Evolutionary conservation across 2,113 vertebrate species (phyloP).

Genomic region (Gymnarchus niloticus): DNA sequence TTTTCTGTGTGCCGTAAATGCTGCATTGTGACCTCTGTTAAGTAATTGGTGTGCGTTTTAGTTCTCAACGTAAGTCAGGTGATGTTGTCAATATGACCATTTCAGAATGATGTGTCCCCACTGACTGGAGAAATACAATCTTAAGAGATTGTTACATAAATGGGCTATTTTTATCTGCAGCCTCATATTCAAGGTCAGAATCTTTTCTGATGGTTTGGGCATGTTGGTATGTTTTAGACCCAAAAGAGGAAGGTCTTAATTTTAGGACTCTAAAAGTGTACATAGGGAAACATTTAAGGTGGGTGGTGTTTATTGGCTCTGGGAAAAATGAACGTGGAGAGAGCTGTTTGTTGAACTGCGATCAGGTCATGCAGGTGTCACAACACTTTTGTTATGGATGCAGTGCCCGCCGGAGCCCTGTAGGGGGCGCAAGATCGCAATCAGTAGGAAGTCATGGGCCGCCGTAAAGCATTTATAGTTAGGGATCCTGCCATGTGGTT

Average conservation of each 20-base stretch:
- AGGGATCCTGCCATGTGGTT: not conserved
- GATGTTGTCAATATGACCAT: not conserved
- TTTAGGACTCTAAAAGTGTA: not conserved
- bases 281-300: not conserved
- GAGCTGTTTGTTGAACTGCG: not conserved
- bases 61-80: not conserved
- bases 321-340: not conserved
- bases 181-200: slow-evolving; percentile 17
- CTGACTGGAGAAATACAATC: slow-evolving; percentile 15
- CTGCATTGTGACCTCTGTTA: not conserved
- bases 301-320: not conserved
- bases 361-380: not conserved
- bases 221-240: slow-evolving; percentile 6
- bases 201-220: not conserved
- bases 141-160: slow-evolving; percentile 24
- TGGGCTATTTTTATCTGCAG: slow-evolving; percentile 22
- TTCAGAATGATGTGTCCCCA: not conserved
- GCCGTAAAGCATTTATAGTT: slow-evolving; percentile 17
- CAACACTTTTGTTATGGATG: not conserved
- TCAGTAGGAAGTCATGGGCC: slow-evolving; percentile 19
- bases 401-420: not conserved
- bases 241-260: not conserved
- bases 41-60: not conserved
- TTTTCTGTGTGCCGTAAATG: not conserved
- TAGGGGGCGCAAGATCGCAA: slow-evolving; percentile 23